These are phyloP conservation scores for Anguilla anguilla DNA, from an alignment of 2,797 vertebrate species.

Conservation along the genomic window DNA sequence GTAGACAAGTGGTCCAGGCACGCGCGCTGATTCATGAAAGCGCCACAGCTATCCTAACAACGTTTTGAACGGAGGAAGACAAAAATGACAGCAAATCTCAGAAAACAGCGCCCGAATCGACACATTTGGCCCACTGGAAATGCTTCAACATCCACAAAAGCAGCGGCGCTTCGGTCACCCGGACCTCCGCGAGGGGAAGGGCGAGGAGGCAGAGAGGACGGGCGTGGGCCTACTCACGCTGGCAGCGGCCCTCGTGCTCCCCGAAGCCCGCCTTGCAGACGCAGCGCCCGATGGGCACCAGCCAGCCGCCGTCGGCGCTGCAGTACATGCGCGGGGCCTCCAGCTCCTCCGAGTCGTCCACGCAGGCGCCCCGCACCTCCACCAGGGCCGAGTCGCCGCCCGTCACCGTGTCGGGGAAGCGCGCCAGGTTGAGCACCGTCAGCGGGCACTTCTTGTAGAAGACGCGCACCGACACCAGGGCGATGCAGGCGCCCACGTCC, in stretches of 20 bases:
- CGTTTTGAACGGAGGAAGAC: not conserved
- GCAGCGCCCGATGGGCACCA: conserved; percentile 83
- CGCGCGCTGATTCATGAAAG: not conserved
- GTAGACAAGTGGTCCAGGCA: not conserved
- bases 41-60: not conserved
- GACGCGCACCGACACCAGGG: conserved; percentile 80
- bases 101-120: not conserved
- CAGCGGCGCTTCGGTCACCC: not conserved
- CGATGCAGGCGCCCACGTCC: conserved; percentile 82
- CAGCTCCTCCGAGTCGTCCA: conserved; percentile 80
- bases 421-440: conserved; percentile 79
- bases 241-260: conserved; percentile 79
- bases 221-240: conserved; percentile 69
- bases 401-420: conserved; percentile 82
- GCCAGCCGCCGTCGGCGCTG: conserved; percentile 83
- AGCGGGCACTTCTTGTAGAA: conserved; percentile 84
- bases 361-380: conserved; percentile 79
- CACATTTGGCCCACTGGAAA: not conserved
- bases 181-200: not conserved
- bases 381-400: conserved; percentile 82
- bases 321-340: conserved; percentile 85
- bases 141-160: not conserved
- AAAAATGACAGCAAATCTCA: not conserved
- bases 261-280: conserved; percentile 82
- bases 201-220: not conserved